phyloP scores from a whole-genome alignment of 92 coral and sea anemone genomes.

The Muricea muricata region DNA sequence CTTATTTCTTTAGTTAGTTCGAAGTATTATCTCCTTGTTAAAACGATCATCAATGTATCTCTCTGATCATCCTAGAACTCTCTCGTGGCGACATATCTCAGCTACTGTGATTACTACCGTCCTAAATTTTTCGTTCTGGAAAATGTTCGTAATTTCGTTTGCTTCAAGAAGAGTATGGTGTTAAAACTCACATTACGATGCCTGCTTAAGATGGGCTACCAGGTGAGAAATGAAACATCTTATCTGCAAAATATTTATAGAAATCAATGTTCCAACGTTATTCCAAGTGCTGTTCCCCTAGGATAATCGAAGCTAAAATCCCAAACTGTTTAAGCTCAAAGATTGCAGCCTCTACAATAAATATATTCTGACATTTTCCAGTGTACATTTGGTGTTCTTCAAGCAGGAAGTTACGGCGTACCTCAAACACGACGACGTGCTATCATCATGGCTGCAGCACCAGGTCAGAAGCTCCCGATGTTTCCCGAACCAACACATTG shows the following conservation, averaged over 20 bases:
- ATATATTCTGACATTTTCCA: conserved; percentile 30
- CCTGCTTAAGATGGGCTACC: conserved; percentile 94
- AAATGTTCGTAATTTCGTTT: conserved; percentile 96
- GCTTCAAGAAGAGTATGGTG: conserved; percentile 96
- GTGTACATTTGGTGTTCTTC: conserved; percentile 98
- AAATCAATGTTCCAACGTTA: no score
- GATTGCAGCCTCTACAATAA: neutral
- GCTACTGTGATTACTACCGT: conserved; percentile 96
- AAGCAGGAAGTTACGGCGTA: conserved; percentile 97
- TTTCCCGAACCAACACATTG: conserved; percentile 98
- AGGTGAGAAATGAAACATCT: conserved; percentile 62
- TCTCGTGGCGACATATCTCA: conserved; percentile 86
- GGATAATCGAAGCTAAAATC: no score
- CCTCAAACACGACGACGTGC: conserved; percentile 98
- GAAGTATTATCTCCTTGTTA: no score
- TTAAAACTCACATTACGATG: conserved; percentile 92
- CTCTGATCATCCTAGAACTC: conserved; percentile 71
- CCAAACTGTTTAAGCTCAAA: no score
- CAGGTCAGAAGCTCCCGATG: conserved; percentile 93
- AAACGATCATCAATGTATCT: neutral
- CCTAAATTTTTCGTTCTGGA: conserved; percentile 95
- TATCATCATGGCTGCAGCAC: conserved; percentile 96
- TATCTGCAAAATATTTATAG: no score
- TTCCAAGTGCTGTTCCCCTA: no score
- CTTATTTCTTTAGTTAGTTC: no score